phyloP scores from a whole-genome alignment of 2,888 invertebrate genomes.

The Mechanitis messenoides region DNA sequence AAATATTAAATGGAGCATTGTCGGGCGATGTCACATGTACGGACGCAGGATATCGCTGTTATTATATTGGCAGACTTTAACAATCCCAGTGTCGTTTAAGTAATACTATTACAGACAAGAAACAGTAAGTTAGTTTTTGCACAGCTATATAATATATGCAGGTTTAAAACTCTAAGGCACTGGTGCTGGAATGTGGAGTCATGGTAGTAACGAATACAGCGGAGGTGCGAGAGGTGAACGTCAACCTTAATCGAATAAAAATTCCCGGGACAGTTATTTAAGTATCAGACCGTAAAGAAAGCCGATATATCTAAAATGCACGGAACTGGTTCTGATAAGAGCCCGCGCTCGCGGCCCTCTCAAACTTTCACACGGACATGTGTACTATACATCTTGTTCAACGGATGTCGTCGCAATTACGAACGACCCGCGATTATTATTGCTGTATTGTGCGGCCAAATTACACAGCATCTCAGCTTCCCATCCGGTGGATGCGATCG shows the following conservation, averaged over 20 bases:
- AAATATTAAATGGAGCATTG: slow-evolving; percentile 30
- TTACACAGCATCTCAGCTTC: slow-evolving; percentile 69
- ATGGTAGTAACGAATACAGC: slow-evolving; percentile 15
- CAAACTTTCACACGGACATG: slow-evolving; percentile 70
- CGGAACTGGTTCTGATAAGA: slow-evolving; percentile 61
- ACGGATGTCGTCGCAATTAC: slow-evolving; percentile 74
- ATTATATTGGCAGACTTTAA: too few species aligned
- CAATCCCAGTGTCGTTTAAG: too few species aligned
- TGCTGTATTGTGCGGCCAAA: slow-evolving; percentile 70
- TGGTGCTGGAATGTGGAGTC: too few species aligned
- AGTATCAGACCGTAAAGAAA: slow-evolving; percentile 52
- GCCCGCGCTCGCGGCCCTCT: slow-evolving; percentile 47
- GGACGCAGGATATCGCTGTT: too few species aligned
- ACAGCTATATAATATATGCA: too few species aligned
- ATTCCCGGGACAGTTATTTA: slow-evolving; percentile 49
- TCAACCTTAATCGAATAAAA: slow-evolving; percentile 39
- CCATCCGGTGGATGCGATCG: slow-evolving; percentile 55
- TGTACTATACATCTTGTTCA: slow-evolving; percentile 45
- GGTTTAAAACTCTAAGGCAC: too few species aligned
- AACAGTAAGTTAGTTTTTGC: too few species aligned
- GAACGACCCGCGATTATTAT: slow-evolving; percentile 66
- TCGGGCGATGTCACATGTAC: background rate
- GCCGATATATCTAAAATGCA: slow-evolving; percentile 59
- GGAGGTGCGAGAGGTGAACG: slow-evolving; percentile 27
- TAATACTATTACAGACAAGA: too few species aligned